Evolutionary conservation across 2,888 invertebrate genomes (phyloP), one percentile per base, ranked within the genome.

Genomic region (Elysia crispata): DNA sequence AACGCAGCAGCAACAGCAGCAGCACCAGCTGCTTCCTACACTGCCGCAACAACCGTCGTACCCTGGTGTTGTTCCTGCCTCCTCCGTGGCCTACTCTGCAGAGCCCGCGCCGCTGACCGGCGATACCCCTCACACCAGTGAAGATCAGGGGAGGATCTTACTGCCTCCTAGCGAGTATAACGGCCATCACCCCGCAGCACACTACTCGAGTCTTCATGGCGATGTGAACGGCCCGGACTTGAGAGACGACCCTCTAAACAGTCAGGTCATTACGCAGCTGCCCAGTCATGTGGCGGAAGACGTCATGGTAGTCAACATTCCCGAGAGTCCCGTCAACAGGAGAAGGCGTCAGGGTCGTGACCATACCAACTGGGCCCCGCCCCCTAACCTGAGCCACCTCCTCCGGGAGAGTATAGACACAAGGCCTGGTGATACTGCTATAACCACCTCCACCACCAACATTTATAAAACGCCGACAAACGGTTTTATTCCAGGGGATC

Each of bases 351-450:
- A 33, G 25, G 79, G 79, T 0, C 33, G 79, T 31, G 79, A 79
- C 49, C 79, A 79, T 49, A 72, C 77, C 0, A 78, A 78, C 62
- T 72, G 72, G 30, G 72, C 50, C 18, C 23, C 62, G n/a, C 72
- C 77, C 25, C 8, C 77, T 11, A 28, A 41, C 49, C 13, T 72
- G 41, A 62, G 49, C 41, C 25, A 6, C 0, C 49, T 72, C 18
- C 30, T 11, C 18, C 50, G 66, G 25, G 30, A 72, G 30, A 70
- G 62, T 23, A 15, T 3, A 15, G 25, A 30, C 8, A 15, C 8
- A 25, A 8, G 62, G 8, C 15, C 8, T 20, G 49, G 20, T 49
- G 3, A 41, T 41, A 3, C 5, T 41, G 11, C 41, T 11, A 41
- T 41, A 3, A 3, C 41, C 41, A 41, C 41, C 3, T 6, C 41